A percentile compares a stretch with the other conserved stretches of the same genome.
Conservation (phyloP, 2,797 vertebrate genomes). For the Phylloscopus collybita region DNA sequence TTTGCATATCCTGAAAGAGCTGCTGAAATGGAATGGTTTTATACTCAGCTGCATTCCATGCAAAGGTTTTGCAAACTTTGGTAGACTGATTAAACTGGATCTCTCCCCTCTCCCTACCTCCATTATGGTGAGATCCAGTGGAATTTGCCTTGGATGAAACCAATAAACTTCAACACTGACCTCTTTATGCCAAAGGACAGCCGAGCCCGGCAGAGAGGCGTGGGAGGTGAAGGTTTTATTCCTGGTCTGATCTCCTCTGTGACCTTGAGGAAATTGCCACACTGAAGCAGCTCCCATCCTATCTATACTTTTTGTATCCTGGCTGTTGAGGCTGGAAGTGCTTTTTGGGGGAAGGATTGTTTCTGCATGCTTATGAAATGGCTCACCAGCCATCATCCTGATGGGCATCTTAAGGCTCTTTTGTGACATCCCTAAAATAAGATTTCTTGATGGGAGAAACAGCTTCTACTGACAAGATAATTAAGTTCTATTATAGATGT, state of each 20-base stretch:
- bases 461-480: not conserved
- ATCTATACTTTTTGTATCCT: not conserved
- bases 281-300: not conserved
- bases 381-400: not conserved
- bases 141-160: not conserved
- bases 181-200: not conserved
- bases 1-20: conserved; percentile 2
- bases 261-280: not conserved
- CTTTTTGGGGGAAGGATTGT: rapidly evolving
- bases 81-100: not conserved
- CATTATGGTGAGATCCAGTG: not conserved
- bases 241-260: not conserved
- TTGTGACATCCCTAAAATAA: not conserved
- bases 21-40: not conserved
- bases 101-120: not conserved
- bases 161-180: not conserved
- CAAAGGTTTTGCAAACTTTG: not conserved
- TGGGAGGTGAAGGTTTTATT: conserved; percentile 21
- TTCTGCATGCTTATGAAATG: not conserved
- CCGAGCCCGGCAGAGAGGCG: not conserved
- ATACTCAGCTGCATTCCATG: not conserved
- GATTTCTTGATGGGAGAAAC: not conserved
- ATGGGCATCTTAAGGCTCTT: not conserved
- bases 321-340: not conserved
- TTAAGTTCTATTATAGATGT: not conserved